Evolutionary conservation across 2,888 invertebrate species (phyloP).

Genomic region (Achlya flavicornis): DNA sequence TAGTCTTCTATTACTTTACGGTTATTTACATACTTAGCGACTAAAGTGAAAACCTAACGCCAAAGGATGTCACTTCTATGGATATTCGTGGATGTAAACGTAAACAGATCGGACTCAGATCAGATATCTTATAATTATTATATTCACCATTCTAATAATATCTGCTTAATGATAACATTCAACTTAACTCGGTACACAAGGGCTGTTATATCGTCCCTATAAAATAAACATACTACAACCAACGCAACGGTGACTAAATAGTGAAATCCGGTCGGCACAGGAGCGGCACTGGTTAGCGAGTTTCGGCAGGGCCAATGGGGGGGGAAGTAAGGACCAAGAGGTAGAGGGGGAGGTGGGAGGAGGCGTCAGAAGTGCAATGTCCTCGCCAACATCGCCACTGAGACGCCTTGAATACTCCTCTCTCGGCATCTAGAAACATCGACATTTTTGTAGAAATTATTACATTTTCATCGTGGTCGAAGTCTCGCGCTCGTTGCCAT

Average conservation of each 20-base stretch:
- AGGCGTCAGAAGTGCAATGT: conserved; percentile 78
- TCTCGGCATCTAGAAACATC: conserved; percentile 58
- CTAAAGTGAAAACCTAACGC: background rate
- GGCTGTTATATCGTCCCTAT: conserved; percentile 27
- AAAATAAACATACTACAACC: conserved; percentile 20
- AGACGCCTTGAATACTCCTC: conserved; percentile 69
- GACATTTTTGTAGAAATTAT: conserved; percentile 50
- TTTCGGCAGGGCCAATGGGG: conserved; percentile 70
- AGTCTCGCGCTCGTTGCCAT: background rate
- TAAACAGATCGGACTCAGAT: too few species aligned
- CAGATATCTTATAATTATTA: too few species aligned
- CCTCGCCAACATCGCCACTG: conserved; percentile 76
- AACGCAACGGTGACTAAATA: conserved; percentile 66
- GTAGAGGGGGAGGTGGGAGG: conserved; percentile 50
- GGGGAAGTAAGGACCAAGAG: conserved; percentile 67
- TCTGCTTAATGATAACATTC: too few species aligned
- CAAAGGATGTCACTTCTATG: background rate
- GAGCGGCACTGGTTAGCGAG: conserved; percentile 72
- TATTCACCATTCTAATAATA: too few species aligned
- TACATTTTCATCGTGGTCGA: conserved; percentile 8
- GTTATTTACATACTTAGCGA: background rate
- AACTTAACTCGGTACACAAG: background rate
- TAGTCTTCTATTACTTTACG: background rate
- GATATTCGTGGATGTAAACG: too few species aligned
- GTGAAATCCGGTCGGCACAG: conserved; percentile 73